phyloP scores from a whole-genome alignment of 2,888 invertebrate genomes.

The Synanthedon myopaeformis region DNA sequence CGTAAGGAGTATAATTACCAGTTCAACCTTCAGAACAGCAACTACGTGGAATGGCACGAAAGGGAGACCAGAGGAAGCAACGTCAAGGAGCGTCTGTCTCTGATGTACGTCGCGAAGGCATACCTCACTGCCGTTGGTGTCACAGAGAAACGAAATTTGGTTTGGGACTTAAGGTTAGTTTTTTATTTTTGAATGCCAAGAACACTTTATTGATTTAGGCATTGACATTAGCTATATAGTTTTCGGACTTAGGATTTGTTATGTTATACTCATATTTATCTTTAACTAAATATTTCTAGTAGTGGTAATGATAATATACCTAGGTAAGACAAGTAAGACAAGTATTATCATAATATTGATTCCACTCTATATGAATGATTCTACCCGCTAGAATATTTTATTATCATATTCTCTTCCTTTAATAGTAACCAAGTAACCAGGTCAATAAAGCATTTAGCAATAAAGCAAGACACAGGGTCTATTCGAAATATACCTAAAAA shows the following conservation, averaged over 20 bases:
- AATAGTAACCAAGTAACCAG: too few relatives aligned
- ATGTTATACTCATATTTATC: too few relatives aligned
- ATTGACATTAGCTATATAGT: neutral
- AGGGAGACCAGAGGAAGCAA: constrained; percentile 76
- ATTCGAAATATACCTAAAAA: too few relatives aligned
- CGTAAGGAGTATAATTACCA: constrained; percentile 88
- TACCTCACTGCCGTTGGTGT: constrained; percentile 86
- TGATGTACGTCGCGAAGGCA: constrained; percentile 83
- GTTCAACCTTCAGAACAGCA: constrained; percentile 74
- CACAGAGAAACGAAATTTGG: constrained; percentile 89
- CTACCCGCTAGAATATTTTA: too few relatives aligned
- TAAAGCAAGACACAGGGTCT: too few relatives aligned
- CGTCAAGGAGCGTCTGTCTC: constrained; percentile 75
- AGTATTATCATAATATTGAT: too few relatives aligned
- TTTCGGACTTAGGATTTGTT: neutral
- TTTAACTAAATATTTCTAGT: too few relatives aligned
- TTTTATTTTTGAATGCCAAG: neutral
- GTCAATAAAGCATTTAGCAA: too few relatives aligned
- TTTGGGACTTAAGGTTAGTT: constrained; percentile 78
- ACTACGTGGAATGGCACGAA: constrained; percentile 89
- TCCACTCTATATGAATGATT: too few relatives aligned
- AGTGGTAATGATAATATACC: too few relatives aligned
- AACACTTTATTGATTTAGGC: neutral
- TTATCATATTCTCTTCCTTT: too few relatives aligned
- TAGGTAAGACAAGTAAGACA: too few relatives aligned